phyloP scores from a whole-genome alignment of 1,140 invertebrate species.

The Mercenaria mercenaria region DNA sequence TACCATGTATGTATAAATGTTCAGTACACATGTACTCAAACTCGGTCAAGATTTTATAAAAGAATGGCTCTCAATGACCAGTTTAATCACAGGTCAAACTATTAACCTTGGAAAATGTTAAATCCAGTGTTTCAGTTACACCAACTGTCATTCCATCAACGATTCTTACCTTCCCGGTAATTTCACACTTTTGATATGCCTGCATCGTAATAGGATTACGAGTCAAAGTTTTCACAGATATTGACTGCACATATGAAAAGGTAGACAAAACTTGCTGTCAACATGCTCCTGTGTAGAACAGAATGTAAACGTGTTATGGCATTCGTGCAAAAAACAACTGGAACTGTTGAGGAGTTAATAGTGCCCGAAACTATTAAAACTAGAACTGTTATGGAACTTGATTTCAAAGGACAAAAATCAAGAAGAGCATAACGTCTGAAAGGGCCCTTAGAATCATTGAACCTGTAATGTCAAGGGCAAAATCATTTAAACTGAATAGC shows the following conservation, averaged over 20 bases:
- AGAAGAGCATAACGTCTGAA: not conserved
- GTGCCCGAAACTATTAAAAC: not conserved
- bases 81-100: no score
- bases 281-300: no score
- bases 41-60: no score
- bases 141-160: not conserved
- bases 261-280: not conserved
- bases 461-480: not conserved
- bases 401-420: not conserved
- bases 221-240: not conserved
- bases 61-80: no score
- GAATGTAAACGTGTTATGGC: not conserved
- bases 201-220: not conserved
- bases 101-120: no score
- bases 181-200: not conserved
- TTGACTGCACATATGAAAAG: not conserved
- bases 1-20: no score
- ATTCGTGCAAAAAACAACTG: not conserved
- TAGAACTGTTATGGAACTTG: not conserved
- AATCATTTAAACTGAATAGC: not conserved
- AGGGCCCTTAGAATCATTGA: not conserved
- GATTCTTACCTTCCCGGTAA: not conserved
- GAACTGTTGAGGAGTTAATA: not conserved
- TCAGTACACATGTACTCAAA: no score
- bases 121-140: not conserved